Evolutionary conservation across 2,888 invertebrate species (phyloP), one percentile per base, ranked within the genome.

Genomic region (Lithophane leautieri): DNA sequence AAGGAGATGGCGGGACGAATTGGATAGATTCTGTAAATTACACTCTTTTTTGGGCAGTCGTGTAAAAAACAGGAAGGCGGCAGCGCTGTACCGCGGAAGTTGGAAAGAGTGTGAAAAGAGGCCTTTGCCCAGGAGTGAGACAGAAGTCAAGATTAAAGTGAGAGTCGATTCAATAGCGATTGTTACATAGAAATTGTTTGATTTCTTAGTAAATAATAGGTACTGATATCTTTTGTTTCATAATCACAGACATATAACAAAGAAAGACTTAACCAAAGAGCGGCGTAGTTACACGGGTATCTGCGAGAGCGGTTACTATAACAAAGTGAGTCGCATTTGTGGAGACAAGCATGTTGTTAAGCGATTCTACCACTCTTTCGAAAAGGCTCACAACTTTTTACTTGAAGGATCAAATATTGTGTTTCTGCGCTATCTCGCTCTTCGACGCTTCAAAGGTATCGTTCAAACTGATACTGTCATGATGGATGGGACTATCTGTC

Each of bases 351-450:
- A 94, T 76, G 89, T 94, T 61, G 93, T 95, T 50, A 95, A 96
- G 79, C 94, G 96, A 67, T 94, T 95, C 76, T 97, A 97, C 86
- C 97, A 97, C 88, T 92, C 95, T 54, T 95, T 97, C 70, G 93
- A 94, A 61, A 94, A 93, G 42, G 94, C 97, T n/a, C 93, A 92
- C 70, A 93, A 97, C 85, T 95, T 97, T 78, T 91, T 97, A 69
- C 95, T 97, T n/a, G 97, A 97, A 94, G 97, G 97, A 52, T 97
- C 97, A 14, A 97, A 97, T 91, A 93, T 97, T 77, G 90, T 97
- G 22, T 90, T 97, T 28, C 93, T 97, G 91, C 94, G 97, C 81
- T 97, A 97, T 89, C 92, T 97, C 52, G 97, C 97, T 4, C 89
- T 97, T 22, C 93, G 91, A 25, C 94, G 97, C 82, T 97, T 94